These are phyloP conservation scores for Mesochorus sp. DNA, from an alignment of 2,888 invertebrate genomes.

Conservation along the genomic window DNA sequence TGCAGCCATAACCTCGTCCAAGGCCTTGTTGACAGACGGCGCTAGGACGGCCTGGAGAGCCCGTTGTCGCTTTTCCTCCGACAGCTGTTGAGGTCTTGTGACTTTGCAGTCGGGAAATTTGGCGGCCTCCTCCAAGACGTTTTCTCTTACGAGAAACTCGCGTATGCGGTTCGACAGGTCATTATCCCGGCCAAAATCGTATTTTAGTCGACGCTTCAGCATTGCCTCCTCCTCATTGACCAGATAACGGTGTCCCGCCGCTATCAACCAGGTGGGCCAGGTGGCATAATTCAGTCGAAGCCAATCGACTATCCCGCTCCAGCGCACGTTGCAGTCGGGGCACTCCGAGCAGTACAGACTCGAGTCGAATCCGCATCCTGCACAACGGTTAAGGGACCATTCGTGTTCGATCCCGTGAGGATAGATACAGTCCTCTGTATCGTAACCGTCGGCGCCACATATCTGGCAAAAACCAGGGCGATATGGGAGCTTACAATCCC, in stretches of 20 bases:
- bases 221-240: conserved; percentile 20
- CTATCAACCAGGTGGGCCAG: conserved; percentile 28
- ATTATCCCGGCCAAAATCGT: conserved; percentile 11
- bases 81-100: not conserved
- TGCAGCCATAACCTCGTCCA: not conserved
- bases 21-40: not conserved
- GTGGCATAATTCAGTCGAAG: conserved; percentile 49
- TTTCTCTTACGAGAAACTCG: conserved; percentile 40
- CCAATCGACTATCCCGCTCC: conserved; percentile 50
- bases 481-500: no score
- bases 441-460: conserved; percentile 47
- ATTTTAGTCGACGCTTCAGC: conserved; percentile 41
- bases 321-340: conserved; percentile 54
- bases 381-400: conserved; percentile 24
- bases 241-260: conserved; percentile 40
- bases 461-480: no score
- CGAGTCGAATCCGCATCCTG: conserved; percentile 27
- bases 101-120: not conserved
- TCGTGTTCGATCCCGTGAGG: conserved; percentile 53
- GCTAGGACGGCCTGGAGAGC: not conserved
- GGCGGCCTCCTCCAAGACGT: conserved; percentile 4
- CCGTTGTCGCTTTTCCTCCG: not conserved
- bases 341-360: conserved; percentile 46
- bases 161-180: conserved; percentile 37
- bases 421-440: conserved; percentile 38